These are phyloP conservation scores for Thereva unica DNA, from an alignment of 2,888 invertebrate species.

Conservation along the genomic window DNA sequence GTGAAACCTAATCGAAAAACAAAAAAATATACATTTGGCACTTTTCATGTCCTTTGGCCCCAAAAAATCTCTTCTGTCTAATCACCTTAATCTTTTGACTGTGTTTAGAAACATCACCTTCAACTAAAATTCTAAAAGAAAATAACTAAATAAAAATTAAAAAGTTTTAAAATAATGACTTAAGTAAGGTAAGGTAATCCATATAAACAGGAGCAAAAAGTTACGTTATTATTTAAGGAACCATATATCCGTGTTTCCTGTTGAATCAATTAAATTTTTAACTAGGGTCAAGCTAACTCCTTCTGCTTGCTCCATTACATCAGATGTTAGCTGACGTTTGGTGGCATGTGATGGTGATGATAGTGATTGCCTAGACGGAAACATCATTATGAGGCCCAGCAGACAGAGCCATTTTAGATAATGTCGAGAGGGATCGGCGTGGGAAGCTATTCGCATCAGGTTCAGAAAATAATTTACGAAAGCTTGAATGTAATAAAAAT, in stretches of 20 bases:
- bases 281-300: neutral
- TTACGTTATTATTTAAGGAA: neutral
- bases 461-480: constrained; percentile 88
- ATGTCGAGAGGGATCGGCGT: constrained; percentile 77
- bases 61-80: no score
- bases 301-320: constrained; percentile 9
- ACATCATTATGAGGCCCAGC: constrained; percentile 51
- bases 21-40: no score
- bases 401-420: constrained; percentile 72
- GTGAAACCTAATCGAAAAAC: no score
- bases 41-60: no score
- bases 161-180: no score
- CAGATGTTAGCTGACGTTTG: neutral
- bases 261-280: constrained; percentile 17
- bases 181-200: no score
- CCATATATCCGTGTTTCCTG: constrained; percentile 7
- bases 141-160: no score
- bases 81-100: no score
- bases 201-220: no score
- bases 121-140: no score
- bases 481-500: constrained; percentile 65
- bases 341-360: neutral
- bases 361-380: constrained; percentile 38
- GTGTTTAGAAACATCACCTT: no score
- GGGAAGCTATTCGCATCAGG: constrained; percentile 66